Base-by-base conservation (phyloP, 2,888 invertebrate genomes). In the Allacma fusca region DNA sequence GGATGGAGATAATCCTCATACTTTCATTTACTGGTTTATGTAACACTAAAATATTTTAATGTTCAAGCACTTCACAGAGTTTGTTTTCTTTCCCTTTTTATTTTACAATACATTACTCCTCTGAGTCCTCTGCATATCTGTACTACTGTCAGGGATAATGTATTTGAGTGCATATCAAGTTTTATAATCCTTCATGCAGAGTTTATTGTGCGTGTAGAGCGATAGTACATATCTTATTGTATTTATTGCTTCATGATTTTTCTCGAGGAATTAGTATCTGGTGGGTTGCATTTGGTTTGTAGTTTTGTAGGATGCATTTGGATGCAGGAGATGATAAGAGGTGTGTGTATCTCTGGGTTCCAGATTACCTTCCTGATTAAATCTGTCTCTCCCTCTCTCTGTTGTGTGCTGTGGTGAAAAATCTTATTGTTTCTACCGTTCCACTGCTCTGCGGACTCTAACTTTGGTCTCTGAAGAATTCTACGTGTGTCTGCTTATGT, bases 291-390 rank as follows among this genome's bases (percentile, higher is more conserved):
- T 34, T 34, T 34, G 9, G 34, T 34, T 34, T 4, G 34, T 34
- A 7, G 34, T 34, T 34, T 34, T 9, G n/a, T n/a, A n/a, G n/a
- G n/a, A 12, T 5, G 34, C 34, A 5, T 1, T 12, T 67, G 29
- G 29, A 34, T 67, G 28, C 16, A 13, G 28, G 67, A 21, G 67
- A 34, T 29, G 29, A 34, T 34, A 21, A 34, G 29, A 29, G 28
- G n/a, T 29, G 16, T 34, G 19, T 34, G 29, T 12, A 2, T 21
- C 29, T 69, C 43, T 19, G 0, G 70, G 24, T 70, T 69, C 57
- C 28, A 57, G 71, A 71, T 71, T 57, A 40, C 43, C 71, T 28
- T 21, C 26, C 71, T 71, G 71, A 71, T 71, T 71, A 70, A 23
- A 70, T 43, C 21, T 70, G 71, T 71, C 24, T 69, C 9, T 34